Percentiles rank a stretch among this genome's conserved stretches.
These are phyloP conservation scores for Mionectes macconnelli DNA, from an alignment of 2,113 vertebrate species.

Conservation along the genomic window DNA sequence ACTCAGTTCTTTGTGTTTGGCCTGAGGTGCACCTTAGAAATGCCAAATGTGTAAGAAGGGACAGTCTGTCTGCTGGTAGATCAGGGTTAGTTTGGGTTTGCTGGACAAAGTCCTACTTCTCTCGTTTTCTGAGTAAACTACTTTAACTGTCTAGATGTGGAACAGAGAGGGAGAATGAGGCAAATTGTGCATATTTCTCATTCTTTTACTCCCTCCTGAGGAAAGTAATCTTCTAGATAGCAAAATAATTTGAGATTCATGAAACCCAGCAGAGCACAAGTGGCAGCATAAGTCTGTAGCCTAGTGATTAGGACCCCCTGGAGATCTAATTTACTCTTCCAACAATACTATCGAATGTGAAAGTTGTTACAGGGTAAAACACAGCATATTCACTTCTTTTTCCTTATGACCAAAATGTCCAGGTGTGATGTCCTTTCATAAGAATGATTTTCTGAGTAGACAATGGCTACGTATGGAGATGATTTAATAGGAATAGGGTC, in stretches of 20 bases:
- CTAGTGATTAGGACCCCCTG: slow-evolving; percentile 46
- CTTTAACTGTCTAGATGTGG: neutral
- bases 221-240: slow-evolving; percentile 47
- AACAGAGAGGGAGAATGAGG: neutral
- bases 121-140: neutral
- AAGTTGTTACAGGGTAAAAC: neutral
- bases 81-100: neutral
- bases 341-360: neutral
- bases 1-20: neutral
- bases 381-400: neutral
- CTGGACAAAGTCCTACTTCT: neutral
- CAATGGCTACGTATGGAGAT: neutral
- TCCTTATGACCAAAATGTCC: neutral
- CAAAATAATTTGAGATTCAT: slow-evolving; percentile 61
- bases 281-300: slow-evolving; percentile 20
- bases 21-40: neutral
- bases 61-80: neutral
- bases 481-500: neutral
- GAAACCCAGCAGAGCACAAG: slow-evolving; percentile 27
- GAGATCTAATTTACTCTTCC: slow-evolving; percentile 43
- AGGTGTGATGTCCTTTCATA: neutral
- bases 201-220: slow-evolving; percentile 29
- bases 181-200: slow-evolving; percentile 1
- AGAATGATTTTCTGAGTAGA: neutral
- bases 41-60: neutral